Evolutionary conservation across 2,888 invertebrate genomes (phyloP).

Genomic region (Pomacea canaliculata): DNA sequence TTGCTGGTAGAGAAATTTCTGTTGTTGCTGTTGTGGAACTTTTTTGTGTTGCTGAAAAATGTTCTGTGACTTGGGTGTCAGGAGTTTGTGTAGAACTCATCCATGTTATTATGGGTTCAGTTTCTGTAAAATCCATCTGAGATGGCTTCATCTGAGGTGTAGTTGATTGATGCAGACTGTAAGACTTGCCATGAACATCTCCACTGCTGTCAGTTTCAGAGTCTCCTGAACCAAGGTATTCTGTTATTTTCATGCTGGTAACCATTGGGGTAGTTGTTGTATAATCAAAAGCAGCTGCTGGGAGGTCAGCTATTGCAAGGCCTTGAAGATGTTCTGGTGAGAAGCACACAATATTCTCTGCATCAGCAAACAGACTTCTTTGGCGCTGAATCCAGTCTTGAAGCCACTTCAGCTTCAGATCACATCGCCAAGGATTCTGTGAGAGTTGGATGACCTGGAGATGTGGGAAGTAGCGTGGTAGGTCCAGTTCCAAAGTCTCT

Average conservation of each 20-base stretch:
- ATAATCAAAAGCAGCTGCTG: constrained; percentile 6
- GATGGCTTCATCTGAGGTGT: neutral
- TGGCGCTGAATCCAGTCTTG: constrained; percentile 69
- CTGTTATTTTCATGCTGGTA: constrained; percentile 1
- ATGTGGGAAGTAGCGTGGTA: constrained; percentile 29
- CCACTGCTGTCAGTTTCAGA: neutral
- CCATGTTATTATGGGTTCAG: too few relatives aligned
- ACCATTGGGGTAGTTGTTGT: constrained; percentile 8
- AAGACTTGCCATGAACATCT: neutral
- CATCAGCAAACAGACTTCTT: constrained; percentile 35
- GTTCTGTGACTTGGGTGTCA: too few relatives aligned
- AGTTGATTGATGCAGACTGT: neutral
- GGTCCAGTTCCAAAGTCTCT: constrained; percentile 35
- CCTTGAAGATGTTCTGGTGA: constrained; percentile 11
- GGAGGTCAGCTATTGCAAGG: constrained; percentile 15
- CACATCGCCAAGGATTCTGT: constrained; percentile 84
- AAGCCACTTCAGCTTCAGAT: constrained; percentile 85
- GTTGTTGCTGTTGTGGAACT: neutral
- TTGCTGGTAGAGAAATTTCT: neutral
- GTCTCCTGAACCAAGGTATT: neutral
- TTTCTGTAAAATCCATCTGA: too few relatives aligned
- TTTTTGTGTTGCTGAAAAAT: neutral
- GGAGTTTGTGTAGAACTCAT: too few relatives aligned
- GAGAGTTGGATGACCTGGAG: constrained; percentile 74
- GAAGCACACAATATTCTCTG: constrained; percentile 21